Percentiles rank a stretch among this genome's conserved stretches.
phyloP scores from a whole-genome alignment of 2,113 vertebrate genomes.

The Eleginops maclovinus region DNA sequence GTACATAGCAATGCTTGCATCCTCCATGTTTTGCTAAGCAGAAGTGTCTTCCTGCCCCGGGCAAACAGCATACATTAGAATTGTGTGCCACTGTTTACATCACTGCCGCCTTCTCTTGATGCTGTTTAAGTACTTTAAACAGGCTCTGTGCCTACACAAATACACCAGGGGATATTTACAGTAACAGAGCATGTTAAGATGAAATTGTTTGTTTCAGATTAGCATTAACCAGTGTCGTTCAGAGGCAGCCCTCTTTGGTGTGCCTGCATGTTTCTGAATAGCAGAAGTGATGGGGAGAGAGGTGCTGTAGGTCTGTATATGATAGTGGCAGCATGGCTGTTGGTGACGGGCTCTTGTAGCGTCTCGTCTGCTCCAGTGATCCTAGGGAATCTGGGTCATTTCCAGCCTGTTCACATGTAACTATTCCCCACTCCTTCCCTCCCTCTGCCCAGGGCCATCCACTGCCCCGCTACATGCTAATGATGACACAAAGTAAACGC shows the following conservation, averaged over 20 bases:
- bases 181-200: slow-evolving; percentile 1
- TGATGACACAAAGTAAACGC: slow-evolving; percentile 68
- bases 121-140: slow-evolving; percentile 34
- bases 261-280: slow-evolving; percentile 37
- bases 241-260: slow-evolving; percentile 4
- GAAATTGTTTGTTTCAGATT: slow-evolving; percentile 29
- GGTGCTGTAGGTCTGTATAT: slow-evolving; percentile 55
- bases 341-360: slow-evolving; percentile 75
- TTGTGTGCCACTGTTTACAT: slow-evolving; percentile 35
- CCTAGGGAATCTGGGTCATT: slow-evolving; percentile 85
- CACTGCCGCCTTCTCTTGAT: slow-evolving; percentile 26
- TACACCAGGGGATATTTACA: slow-evolving; percentile 22
- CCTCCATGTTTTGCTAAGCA: slow-evolving; percentile 36
- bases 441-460: slow-evolving; percentile 72
- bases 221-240: slow-evolving; percentile 19
- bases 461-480: slow-evolving; percentile 77
- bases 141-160: background rate
- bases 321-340: slow-evolving; percentile 69
- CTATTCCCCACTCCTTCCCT: slow-evolving; percentile 71
- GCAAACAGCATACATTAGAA: slow-evolving; percentile 39
- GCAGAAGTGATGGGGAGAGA: slow-evolving; percentile 18
- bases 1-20: slow-evolving; percentile 36
- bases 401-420: slow-evolving; percentile 80
- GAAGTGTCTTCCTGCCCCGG: slow-evolving; percentile 25
- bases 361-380: slow-evolving; percentile 82